Conservation (phyloP, 2,888 invertebrate genomes). For the Melitaea athalia region DNA sequence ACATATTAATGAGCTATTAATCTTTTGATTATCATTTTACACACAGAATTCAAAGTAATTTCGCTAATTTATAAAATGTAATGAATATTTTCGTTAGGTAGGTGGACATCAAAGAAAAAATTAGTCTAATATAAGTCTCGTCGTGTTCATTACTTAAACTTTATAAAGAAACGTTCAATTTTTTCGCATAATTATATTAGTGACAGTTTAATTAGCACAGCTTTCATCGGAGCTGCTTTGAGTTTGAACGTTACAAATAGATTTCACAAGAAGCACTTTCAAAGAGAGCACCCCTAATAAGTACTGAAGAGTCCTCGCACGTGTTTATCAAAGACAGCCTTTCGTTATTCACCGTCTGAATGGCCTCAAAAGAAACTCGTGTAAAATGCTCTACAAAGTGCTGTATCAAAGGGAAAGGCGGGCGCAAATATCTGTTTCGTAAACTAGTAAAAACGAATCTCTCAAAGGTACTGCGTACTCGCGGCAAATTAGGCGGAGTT, state of each 20-base stretch:
- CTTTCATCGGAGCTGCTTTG: conserved; percentile 78
- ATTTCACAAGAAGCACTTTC: conserved; percentile 81
- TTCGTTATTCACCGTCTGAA: conserved; percentile 83
- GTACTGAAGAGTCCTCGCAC: conserved; percentile 83
- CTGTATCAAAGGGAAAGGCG: conserved; percentile 81
- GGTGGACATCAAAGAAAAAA: conserved; percentile 25
- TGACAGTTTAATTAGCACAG: conserved; percentile 81
- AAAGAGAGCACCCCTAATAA: conserved; percentile 83
- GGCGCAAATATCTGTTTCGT: conserved; percentile 83
- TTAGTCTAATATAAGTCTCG: conserved; percentile 30
- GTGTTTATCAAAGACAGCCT: conserved; percentile 83
- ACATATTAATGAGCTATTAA: conserved; percentile 64
- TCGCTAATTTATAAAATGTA: conserved; percentile 6
- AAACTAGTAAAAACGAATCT: conserved; percentile 82
- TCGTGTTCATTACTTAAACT: conserved; percentile 27
- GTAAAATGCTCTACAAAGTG: conserved; percentile 83
- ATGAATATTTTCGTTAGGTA: conserved; percentile 1
- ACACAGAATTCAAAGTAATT: conserved; percentile 19
- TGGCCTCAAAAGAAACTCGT: conserved; percentile 83
- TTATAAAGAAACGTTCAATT: conserved; percentile 58
- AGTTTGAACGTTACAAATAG: conserved; percentile 82
- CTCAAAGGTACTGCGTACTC: conserved; percentile 80
- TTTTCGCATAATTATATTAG: conserved; percentile 80
- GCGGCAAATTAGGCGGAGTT: conserved; percentile 82
- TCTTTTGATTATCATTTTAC: conserved; percentile 30